phyloP scores from a whole-genome alignment of 2,888 invertebrate genomes.

The Leucoma salicis region DNA sequence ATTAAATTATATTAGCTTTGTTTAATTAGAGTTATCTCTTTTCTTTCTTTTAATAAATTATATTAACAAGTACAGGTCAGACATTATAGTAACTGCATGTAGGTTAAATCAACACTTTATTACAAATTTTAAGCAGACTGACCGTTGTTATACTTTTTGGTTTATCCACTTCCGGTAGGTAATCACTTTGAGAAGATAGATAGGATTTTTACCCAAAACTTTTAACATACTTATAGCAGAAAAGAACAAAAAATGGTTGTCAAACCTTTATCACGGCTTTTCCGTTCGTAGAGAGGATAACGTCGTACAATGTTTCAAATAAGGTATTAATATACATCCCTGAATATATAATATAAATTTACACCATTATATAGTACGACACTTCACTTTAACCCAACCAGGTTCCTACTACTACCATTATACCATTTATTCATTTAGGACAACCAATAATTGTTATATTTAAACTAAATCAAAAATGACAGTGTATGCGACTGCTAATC shows the following conservation, averaged over 20 bases:
- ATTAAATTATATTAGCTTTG: too few species aligned
- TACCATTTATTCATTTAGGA: too few species aligned
- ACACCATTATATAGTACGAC: neutral
- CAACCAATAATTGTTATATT: too few species aligned
- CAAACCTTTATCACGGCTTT: conserved; percentile 27
- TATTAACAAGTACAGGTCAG: too few species aligned
- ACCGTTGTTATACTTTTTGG: neutral
- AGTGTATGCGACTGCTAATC: too few species aligned
- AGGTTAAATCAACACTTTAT: too few species aligned
- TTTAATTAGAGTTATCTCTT: too few species aligned
- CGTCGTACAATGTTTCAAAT: conserved; percentile 16
- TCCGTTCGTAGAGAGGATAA: conserved; percentile 2
- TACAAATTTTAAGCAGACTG: neutral
- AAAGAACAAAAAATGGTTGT: conserved; percentile 13
- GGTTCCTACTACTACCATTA: too few species aligned
- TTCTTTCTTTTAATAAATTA: too few species aligned
- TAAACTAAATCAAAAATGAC: too few species aligned
- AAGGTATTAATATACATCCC: conserved; percentile 5
- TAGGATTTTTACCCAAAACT: neutral
- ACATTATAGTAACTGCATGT: too few species aligned
- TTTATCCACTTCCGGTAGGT: neutral
- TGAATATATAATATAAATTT: neutral
- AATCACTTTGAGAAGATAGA: conserved; percentile 4
- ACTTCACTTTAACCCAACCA: too few species aligned
- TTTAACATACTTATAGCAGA: conserved; percentile 8